These are phyloP conservation scores for Colius striatus DNA, from an alignment of 2,113 vertebrate genomes.

Conservation along the genomic window DNA sequence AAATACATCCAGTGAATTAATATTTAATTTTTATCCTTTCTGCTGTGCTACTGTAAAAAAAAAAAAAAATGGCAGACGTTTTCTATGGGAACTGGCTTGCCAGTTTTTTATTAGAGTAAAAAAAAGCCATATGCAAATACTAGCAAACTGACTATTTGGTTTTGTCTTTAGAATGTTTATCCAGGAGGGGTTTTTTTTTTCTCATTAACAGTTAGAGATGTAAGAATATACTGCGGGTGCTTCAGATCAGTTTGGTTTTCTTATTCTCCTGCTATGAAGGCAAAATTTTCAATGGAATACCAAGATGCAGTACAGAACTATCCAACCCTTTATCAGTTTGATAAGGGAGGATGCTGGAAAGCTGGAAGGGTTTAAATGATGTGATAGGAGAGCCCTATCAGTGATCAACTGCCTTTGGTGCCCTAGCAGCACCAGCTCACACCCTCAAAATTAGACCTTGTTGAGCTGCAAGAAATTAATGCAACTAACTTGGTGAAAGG, in stretches of 20 bases:
- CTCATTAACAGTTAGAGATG: neutral
- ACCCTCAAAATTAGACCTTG: neutral
- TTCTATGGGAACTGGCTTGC: neutral
- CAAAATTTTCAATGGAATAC: neutral
- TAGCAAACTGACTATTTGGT: neutral
- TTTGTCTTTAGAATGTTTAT: neutral
- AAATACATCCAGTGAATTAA: neutral
- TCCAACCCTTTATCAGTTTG: neutral
- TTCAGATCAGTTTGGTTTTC: neutral
- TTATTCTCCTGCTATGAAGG: neutral
- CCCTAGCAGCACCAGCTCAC: neutral
- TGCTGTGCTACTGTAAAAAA: neutral
- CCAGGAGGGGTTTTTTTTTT: neutral
- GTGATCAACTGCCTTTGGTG: neutral
- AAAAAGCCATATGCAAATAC: neutral
- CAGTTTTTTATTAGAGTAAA: neutral
- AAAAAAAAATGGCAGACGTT: neutral
- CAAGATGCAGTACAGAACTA: neutral
- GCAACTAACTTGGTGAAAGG: neutral
- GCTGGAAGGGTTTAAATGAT: neutral
- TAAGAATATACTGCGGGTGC: neutral
- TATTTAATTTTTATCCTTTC: conserved; percentile 18
- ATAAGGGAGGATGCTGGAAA: neutral
- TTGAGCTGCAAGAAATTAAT: neutral
- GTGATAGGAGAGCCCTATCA: accelerated